Conservation (phyloP, 2,797 vertebrate genomes). For the Columba guinea region DNA sequence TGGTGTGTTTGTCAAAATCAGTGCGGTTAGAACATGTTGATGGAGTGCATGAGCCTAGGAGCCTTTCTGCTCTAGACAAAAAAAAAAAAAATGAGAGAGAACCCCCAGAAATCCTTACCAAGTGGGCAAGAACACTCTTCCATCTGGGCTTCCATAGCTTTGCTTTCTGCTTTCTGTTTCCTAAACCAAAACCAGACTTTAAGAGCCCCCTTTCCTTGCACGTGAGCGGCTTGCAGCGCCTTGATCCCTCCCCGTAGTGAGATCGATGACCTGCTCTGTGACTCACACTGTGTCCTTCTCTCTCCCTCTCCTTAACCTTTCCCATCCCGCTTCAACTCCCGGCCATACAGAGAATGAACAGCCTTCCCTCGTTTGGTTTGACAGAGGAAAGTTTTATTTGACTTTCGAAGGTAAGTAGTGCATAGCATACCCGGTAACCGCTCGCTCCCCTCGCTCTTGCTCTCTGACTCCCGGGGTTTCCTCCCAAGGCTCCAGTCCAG, state of each 20-base stretch:
- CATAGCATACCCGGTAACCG: constrained; percentile 76
- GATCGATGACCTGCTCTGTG: constrained; percentile 86
- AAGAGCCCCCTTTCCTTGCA: constrained; percentile 60
- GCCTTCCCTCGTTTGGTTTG: constrained; percentile 99
- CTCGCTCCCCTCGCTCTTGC: constrained; percentile 61
- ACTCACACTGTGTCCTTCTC: constrained; percentile 94
- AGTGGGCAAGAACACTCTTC: constrained; percentile 36
- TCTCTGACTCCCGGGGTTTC: constrained; percentile 56
- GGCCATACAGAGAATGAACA: constrained; percentile 93
- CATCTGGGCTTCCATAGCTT: constrained; percentile 72
- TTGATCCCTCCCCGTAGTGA: constrained; percentile 77
- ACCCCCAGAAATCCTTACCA: neutral
- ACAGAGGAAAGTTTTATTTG: constrained; percentile 99
- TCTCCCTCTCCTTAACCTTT: constrained; percentile 85
- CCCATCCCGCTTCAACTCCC: constrained; percentile 85
- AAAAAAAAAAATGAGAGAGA: neutral
- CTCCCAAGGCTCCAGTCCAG: constrained; percentile 41
- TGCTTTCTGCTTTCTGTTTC: constrained; percentile 71
- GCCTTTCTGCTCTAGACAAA: neutral
- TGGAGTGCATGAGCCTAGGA: constrained; percentile 29
- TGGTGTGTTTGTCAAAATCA: constrained; percentile 9
- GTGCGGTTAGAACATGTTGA: constrained; percentile 15
- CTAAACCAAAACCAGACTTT: constrained; percentile 18
- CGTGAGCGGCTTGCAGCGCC: constrained; percentile 73
- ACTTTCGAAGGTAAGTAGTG: constrained; percentile 97